phyloP scores from a whole-genome alignment of 2,888 invertebrate genomes.

The Rugalucina vietnamica region DNA sequence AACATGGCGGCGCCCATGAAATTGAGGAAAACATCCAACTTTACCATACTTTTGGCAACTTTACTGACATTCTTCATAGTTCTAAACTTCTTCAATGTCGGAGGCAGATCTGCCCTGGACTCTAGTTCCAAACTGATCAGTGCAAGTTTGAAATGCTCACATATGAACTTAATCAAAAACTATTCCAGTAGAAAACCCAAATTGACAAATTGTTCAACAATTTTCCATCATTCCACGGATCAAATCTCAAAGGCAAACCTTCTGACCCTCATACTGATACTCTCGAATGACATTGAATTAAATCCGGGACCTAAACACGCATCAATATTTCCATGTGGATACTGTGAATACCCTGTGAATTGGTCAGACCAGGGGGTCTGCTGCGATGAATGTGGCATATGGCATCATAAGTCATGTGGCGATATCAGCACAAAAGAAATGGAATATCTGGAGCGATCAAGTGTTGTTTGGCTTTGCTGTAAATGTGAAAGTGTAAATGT shows the following conservation, averaged over 20 bases:
- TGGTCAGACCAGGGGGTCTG: slow-evolving; percentile 31
- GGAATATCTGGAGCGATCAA: background rate
- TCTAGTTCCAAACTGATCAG: too few relatives aligned
- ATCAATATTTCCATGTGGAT: slow-evolving; percentile 25
- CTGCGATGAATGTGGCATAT: slow-evolving; percentile 19
- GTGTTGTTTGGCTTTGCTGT: slow-evolving; percentile 25
- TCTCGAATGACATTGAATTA: slow-evolving; percentile 16
- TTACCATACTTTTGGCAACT: too few relatives aligned
- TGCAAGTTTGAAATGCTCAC: background rate
- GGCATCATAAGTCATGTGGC: slow-evolving; percentile 28
- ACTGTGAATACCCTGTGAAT: slow-evolving; percentile 24
- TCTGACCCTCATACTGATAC: background rate
- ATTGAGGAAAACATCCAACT: too few relatives aligned
- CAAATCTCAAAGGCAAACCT: background rate
- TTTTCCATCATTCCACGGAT: background rate
- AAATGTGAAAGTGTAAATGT: slow-evolving; percentile 28
- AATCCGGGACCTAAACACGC: slow-evolving; percentile 35
- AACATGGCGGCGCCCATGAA: too few relatives aligned
- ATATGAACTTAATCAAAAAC: background rate
- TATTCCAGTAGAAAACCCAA: background rate
- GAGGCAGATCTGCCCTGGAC: too few relatives aligned
- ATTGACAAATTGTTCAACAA: background rate
- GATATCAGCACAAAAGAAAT: slow-evolving; percentile 21
- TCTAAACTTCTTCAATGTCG: too few relatives aligned
- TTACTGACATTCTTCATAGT: too few relatives aligned